Conservation (phyloP, 2,888 invertebrate genomes). For the Eristalis arbustorum region DNA sequence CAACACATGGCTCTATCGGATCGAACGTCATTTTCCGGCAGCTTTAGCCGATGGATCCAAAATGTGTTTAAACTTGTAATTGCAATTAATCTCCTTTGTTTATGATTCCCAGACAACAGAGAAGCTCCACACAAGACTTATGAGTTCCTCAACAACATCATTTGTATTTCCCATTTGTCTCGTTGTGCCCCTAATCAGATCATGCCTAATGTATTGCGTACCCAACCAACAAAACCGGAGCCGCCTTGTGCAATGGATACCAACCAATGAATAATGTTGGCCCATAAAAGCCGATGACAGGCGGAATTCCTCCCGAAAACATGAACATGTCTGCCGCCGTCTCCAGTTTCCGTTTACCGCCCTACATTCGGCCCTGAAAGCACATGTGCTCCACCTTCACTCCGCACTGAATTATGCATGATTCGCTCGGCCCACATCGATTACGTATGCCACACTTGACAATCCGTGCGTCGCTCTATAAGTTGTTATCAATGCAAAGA, state of each 20-base stretch:
- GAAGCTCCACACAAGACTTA: not conserved
- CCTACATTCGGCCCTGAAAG: constrained; percentile 19
- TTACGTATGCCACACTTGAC: constrained; percentile 57
- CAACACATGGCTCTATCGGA: too few relatives aligned
- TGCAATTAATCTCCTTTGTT: not conserved
- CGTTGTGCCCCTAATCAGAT: not conserved
- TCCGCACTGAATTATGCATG: constrained; percentile 58
- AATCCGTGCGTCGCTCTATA: constrained; percentile 10
- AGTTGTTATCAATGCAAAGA: constrained; percentile 39
- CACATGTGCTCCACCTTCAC: constrained; percentile 34
- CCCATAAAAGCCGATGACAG: not conserved
- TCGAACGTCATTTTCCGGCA: too few relatives aligned
- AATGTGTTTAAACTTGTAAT: not conserved
- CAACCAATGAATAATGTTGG: not conserved
- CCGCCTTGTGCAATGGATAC: not conserved
- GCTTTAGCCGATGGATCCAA: not conserved
- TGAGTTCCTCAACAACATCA: not conserved
- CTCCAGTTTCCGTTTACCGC: not conserved
- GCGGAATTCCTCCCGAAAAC: not conserved
- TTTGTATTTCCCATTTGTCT: not conserved
- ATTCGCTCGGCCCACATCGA: constrained; percentile 15
- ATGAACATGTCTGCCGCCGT: not conserved
- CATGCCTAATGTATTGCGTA: not conserved
- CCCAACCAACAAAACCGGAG: not conserved
- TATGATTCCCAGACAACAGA: not conserved